Evolutionary conservation across 2,113 vertebrate species (phyloP).

Genomic region (Puma concolor): DNA sequence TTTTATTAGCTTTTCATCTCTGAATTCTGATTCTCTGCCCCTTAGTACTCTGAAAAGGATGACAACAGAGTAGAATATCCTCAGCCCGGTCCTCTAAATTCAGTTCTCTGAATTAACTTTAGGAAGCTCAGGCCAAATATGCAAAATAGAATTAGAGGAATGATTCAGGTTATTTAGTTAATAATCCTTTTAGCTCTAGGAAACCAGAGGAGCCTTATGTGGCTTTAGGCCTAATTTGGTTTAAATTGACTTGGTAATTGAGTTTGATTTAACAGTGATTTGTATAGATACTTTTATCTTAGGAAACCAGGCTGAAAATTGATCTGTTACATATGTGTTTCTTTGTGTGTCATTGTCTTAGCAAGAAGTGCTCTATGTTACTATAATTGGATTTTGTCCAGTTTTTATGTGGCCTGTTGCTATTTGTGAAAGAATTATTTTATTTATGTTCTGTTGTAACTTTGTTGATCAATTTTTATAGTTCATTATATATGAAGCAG

Average conservation of each 20-base stretch:
- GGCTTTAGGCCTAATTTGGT: conserved; percentile 24
- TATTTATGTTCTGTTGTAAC: conserved; percentile 13
- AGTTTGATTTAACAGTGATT: conserved; percentile 37
- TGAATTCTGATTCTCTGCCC: neutral
- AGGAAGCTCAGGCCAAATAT: conserved; percentile 1
- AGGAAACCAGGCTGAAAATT: conserved; percentile 15
- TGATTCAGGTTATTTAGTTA: neutral
- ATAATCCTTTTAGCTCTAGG: neutral
- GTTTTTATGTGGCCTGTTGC: conserved; percentile 17
- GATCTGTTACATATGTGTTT: conserved; percentile 1
- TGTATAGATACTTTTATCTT: conserved; percentile 27
- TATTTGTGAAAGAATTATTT: conserved; percentile 33
- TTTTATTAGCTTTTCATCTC: conserved; percentile 4
- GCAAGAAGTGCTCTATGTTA: neutral
- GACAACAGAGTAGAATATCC: neutral
- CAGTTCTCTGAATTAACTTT: conserved; percentile 6
- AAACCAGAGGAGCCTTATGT: neutral
- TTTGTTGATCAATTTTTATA: conserved; percentile 2
- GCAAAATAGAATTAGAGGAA: conserved; percentile 27
- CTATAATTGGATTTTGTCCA: neutral
- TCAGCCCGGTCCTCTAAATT: neutral
- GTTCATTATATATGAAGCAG: conserved; percentile 16
- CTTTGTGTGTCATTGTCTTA: neutral
- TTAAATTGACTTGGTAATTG: conserved; percentile 45
- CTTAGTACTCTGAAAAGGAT: neutral